These are phyloP conservation scores for Ruditapes philippinarum DNA, from an alignment of 1,140 invertebrate genomes.

Conservation along the genomic window DNA sequence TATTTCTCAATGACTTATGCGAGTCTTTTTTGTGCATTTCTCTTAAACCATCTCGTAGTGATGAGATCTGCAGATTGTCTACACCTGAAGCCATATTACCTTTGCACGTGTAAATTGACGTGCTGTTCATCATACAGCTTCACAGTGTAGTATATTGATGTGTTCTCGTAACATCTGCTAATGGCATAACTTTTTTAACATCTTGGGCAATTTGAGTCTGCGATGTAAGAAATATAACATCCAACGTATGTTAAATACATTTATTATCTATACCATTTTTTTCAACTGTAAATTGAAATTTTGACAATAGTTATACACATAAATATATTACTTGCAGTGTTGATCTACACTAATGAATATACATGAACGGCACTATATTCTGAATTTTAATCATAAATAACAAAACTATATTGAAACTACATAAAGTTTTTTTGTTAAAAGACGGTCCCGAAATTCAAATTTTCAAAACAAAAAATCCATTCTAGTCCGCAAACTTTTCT, in stretches of 20 bases:
- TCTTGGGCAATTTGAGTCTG: conserved; percentile 13
- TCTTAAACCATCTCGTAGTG: not conserved
- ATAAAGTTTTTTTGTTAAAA: too few species aligned
- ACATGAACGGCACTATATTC: too few species aligned
- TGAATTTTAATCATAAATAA: too few species aligned
- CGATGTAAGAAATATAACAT: not conserved
- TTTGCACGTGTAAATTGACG: conserved; percentile 12
- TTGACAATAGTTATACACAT: too few species aligned
- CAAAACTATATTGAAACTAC: too few species aligned
- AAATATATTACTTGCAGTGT: too few species aligned
- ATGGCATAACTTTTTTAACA: not conserved
- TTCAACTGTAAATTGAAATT: too few species aligned
- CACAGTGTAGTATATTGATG: not conserved
- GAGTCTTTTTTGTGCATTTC: not conserved
- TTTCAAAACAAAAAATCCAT: too few species aligned
- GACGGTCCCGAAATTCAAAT: too few species aligned
- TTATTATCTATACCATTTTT: too few species aligned
- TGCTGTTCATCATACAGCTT: not conserved
- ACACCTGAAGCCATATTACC: not conserved
- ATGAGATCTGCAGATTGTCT: not conserved
- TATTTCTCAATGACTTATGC: not conserved
- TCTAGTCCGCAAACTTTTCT: too few species aligned
- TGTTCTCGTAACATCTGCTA: not conserved
- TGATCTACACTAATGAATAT: too few species aligned
- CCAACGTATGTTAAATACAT: not conserved